Conservation (phyloP, 2,113 vertebrate genomes). For the Serinus canaria region DNA sequence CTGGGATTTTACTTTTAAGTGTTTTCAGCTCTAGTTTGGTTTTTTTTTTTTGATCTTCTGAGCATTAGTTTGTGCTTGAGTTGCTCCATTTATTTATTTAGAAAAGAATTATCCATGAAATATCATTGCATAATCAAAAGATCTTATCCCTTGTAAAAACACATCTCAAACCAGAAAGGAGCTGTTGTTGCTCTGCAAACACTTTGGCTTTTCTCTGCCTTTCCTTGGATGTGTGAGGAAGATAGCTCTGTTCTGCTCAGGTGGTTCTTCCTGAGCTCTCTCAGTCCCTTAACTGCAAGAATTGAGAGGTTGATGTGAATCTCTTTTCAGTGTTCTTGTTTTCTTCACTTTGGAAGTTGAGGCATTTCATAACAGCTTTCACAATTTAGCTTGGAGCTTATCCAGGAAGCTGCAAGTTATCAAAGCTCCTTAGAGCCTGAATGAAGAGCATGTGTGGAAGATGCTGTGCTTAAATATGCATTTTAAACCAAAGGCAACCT, state of each 20-base stretch:
- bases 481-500: not conserved
- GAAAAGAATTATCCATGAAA: not conserved
- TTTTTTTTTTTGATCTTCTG: not conserved
- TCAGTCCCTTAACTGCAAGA: not conserved
- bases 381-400: not conserved
- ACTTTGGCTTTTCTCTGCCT: not conserved
- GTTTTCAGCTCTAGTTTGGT: not conserved
- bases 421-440: not conserved
- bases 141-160: not conserved
- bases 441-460: not conserved
- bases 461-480: not conserved
- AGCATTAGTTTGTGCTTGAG: not conserved
- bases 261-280: accelerated
- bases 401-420: not conserved
- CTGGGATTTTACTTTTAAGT: not conserved
- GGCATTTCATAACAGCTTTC: not conserved
- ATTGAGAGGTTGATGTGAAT: not conserved
- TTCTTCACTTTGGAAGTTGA: not conserved
- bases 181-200: not conserved
- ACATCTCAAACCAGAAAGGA: not conserved
- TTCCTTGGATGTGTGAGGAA: accelerated
- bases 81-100: not conserved
- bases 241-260: not conserved
- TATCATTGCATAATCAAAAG: not conserved
- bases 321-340: not conserved